These are phyloP conservation scores for Agapornis canus DNA, from an alignment of 2,797 vertebrate genomes.

Conservation along the genomic window DNA sequence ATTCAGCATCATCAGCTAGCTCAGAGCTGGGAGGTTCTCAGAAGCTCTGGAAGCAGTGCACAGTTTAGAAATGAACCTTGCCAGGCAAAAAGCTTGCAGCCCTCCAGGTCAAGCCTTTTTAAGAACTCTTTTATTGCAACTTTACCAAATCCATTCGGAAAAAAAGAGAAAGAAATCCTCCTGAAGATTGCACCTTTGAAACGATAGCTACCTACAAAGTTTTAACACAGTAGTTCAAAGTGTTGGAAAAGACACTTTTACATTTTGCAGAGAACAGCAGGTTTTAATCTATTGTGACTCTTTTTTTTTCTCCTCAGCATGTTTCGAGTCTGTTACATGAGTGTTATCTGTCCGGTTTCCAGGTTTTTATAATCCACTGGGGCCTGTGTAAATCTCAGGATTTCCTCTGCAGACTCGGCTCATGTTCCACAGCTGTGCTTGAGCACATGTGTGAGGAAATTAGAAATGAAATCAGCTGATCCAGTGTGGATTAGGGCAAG, in stretches of 20 bases:
- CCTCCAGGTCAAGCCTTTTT: conserved; percentile 28
- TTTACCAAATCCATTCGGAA: conserved; percentile 3
- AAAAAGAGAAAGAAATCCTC: neutral
- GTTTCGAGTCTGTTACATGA: conserved; percentile 73
- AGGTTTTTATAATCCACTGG: conserved; percentile 74
- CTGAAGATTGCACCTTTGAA: conserved; percentile 59
- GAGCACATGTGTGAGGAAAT: conserved; percentile 71
- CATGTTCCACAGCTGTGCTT: conserved; percentile 73
- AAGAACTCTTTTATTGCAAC: conserved; percentile 45
- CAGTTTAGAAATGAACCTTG: neutral
- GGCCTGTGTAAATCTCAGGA: conserved; percentile 73
- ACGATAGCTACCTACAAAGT: conserved; percentile 34
- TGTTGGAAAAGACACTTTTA: conserved; percentile 61
- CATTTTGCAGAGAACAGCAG: conserved; percentile 66
- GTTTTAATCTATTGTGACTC: conserved; percentile 60
- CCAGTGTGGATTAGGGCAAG: conserved; percentile 40
- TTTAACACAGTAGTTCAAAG: conserved; percentile 68
- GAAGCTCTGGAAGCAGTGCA: conserved; percentile 40
- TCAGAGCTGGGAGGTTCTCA: conserved; percentile 20
- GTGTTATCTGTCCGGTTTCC: conserved; percentile 77
- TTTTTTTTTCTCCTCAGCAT: conserved; percentile 56
- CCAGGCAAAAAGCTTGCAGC: conserved; percentile 4
- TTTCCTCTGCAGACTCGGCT: conserved; percentile 72
- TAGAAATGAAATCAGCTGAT: conserved; percentile 71
- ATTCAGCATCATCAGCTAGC: neutral